Conservation (phyloP, 2,888 invertebrate species). For the Cataglyphis cursor region DNA sequence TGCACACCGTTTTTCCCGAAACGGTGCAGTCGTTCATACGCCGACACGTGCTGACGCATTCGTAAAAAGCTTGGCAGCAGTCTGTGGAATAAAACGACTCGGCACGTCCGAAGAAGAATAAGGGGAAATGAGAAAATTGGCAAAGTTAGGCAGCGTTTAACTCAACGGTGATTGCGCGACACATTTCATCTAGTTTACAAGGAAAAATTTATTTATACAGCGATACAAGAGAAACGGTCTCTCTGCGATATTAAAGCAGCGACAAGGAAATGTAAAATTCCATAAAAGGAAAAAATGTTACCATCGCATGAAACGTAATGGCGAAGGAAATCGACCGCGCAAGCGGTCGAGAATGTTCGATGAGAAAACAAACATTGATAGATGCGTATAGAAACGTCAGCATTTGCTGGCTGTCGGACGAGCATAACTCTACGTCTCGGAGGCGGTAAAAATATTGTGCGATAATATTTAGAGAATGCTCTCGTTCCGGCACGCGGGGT, state of each 20-base stretch:
- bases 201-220: slow-evolving; percentile 6
- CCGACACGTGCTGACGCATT: neutral
- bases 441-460: slow-evolving; percentile 77
- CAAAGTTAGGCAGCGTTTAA: slow-evolving; percentile 16
- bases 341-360: slow-evolving; percentile 24
- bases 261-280: neutral
- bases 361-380: slow-evolving; percentile 65
- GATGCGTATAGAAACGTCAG: slow-evolving; percentile 46
- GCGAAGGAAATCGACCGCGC: neutral
- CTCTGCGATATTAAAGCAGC: slow-evolving; percentile 2
- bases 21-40: neutral
- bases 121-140: neutral
- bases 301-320: slow-evolving; percentile 13
- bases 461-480: slow-evolving; percentile 81
- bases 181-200: neutral
- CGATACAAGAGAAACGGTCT: neutral
- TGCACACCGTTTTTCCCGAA: slow-evolving; percentile 28
- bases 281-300: neutral
- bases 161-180: neutral
- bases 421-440: slow-evolving; percentile 60
- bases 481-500: slow-evolving; percentile 67
- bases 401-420: slow-evolving; percentile 45
- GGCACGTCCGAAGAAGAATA: neutral
- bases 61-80: neutral
- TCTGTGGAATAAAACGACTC: neutral